A percentile compares a stretch with the other conserved stretches of the same genome.
phyloP scores from a whole-genome alignment of 2,797 vertebrate genomes.

The Sebastolobus alascanus region DNA sequence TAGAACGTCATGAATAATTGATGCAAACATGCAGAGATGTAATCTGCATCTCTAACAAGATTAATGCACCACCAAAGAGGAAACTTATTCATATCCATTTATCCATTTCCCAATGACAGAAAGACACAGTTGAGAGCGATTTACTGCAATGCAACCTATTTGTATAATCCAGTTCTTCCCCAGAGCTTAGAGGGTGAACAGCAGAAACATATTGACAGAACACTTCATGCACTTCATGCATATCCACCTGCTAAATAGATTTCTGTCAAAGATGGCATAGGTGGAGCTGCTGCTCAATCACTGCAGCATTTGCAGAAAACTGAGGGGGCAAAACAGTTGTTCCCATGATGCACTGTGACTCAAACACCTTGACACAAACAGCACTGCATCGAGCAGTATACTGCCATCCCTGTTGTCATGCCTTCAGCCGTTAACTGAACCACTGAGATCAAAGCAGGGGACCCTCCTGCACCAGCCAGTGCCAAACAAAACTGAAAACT shows the following conservation, averaged over 20 bases:
- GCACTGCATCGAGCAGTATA: slow-evolving; percentile 34
- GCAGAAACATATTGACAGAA: slow-evolving; percentile 43
- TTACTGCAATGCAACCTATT: slow-evolving; percentile 38
- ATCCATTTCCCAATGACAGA: slow-evolving; percentile 43
- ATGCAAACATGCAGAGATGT: slow-evolving; percentile 48
- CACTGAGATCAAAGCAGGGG: slow-evolving; percentile 69
- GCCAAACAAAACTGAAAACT: slow-evolving; percentile 53
- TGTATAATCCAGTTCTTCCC: slow-evolving; percentile 49
- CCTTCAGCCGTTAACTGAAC: slow-evolving; percentile 70
- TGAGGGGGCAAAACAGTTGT: slow-evolving; percentile 34
- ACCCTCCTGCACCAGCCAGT: slow-evolving; percentile 40
- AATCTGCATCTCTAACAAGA: slow-evolving; percentile 69
- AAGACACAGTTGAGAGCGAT: slow-evolving; percentile 18
- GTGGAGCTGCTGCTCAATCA: slow-evolving; percentile 24
- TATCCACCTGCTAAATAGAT: slow-evolving; percentile 44
- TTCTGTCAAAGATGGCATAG: slow-evolving; percentile 9
- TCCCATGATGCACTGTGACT: slow-evolving; percentile 47
- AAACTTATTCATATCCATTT: slow-evolving; percentile 57
- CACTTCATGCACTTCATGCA: slow-evolving; percentile 31
- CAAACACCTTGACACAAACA: slow-evolving; percentile 67
- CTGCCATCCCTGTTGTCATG: slow-evolving; percentile 62
- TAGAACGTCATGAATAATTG: slow-evolving; percentile 52
- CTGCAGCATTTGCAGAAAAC: slow-evolving; percentile 15
- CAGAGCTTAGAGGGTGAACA: slow-evolving; percentile 25
- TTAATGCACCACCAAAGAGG: slow-evolving; percentile 49